Base-by-base conservation (phyloP, 2,888 invertebrate species). In the Zeuzera pyrina region DNA sequence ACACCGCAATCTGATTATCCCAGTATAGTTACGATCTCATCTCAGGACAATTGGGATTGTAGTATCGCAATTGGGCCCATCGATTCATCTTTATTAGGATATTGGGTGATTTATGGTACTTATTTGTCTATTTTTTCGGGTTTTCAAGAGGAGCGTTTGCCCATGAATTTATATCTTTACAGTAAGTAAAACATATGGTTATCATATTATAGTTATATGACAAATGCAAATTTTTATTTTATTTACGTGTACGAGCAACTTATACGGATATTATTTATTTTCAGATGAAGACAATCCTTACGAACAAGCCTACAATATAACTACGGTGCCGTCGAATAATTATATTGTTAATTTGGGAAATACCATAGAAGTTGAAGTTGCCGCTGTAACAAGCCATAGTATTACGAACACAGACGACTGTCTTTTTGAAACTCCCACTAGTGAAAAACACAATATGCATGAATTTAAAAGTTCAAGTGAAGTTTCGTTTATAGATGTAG, bases 221-320 rank as follows among this genome's bases (percentile, higher is more conserved):
- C n/a, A 10, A 3, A n/a, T 33, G 12, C n/a, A n/a, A n/a, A n/a
- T n/a, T n/a, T n/a, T n/a, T n/a, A n/a, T n/a, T n/a, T n/a, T n/a
- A n/a, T n/a, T n/a, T n/a, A n/a, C n/a, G n/a, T n/a, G n/a, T n/a
- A n/a, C n/a, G n/a, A n/a, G n/a, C n/a, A n/a, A n/a, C n/a, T n/a
- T n/a, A n/a, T n/a, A n/a, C n/a, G n/a, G n/a, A n/a, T n/a, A n/a
- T n/a, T n/a, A n/a, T 23, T n/a, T 30, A 22, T 12, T 38, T 32
- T 5, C 39, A 64, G 63, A 63, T 49, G 42, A 47, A 39, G 36
- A 51, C 0, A 41, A 49, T 28, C 63, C 63, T 25, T 45, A 44
- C 30, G 42, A 46, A 16, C 61, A 63, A 35, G 54, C 63, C 0
- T 62, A 62, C 33, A 63, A 63, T 31, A 43, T 57, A 12, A 59